A percentile compares a stretch with the other conserved stretches of the same genome.
Conservation (phyloP, 2,113 vertebrate genomes). For the Phoxinus phoxinus region DNA sequence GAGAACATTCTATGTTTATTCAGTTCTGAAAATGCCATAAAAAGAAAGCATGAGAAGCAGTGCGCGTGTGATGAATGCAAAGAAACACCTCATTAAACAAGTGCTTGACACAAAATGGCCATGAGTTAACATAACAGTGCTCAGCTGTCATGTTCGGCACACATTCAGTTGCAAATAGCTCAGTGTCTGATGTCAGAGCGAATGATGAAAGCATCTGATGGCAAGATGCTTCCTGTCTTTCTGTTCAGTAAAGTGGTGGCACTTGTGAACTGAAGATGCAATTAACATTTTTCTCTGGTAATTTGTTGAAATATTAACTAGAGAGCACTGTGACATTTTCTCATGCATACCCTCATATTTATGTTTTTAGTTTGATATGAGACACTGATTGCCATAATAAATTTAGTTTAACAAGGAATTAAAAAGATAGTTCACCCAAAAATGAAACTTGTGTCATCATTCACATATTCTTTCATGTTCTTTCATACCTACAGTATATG, state of each 20-base stretch:
- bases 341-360: conserved; percentile 1
- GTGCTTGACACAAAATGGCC: conserved; percentile 40
- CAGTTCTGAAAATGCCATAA: conserved; percentile 18
- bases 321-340: neutral
- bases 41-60: neutral
- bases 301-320: conserved; percentile 23
- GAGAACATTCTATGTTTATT: neutral
- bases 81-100: conserved; percentile 34
- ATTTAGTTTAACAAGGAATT: neutral
- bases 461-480: neutral
- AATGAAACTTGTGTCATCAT: neutral
- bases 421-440: conserved; percentile 3
- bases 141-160: conserved; percentile 37
- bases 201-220: conserved; percentile 39
- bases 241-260: conserved; percentile 21
- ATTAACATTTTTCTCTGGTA: neutral
- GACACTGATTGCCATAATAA: neutral
- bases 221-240: conserved; percentile 22
- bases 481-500: neutral
- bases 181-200: conserved; percentile 5
- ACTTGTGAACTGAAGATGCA: conserved; percentile 8
- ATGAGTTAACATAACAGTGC: conserved; percentile 32
- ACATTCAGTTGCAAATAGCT: conserved; percentile 33
- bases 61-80: neutral
- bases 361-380: neutral